These are phyloP conservation scores for Crematogaster levior DNA, from an alignment of 2,888 invertebrate species.

Conservation along the genomic window DNA sequence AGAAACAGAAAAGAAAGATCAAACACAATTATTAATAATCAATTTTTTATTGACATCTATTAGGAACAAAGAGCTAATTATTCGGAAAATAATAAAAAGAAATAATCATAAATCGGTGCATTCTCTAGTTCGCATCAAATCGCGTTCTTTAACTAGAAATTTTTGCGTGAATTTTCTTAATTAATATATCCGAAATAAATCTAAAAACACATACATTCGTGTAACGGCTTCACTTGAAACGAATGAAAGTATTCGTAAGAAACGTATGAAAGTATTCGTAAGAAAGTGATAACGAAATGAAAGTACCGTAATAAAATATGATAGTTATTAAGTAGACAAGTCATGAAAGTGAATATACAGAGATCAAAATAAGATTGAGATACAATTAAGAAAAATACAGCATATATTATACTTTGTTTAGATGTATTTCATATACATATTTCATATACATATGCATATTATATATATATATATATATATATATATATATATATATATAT, in stretches of 20 bases:
- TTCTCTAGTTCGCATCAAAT: background rate
- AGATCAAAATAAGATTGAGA: constrained; percentile 20
- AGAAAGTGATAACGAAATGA: constrained; percentile 78
- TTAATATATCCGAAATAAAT: background rate
- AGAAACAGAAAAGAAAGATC: background rate
- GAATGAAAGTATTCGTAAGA: constrained; percentile 81
- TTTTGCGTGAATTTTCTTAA: constrained; percentile 8
- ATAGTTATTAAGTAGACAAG: constrained; percentile 53
- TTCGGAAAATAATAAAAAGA: background rate
- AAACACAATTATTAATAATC: background rate
- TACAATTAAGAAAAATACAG: constrained; percentile 10
- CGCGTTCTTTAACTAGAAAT: background rate
- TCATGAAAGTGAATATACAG: constrained; percentile 27
- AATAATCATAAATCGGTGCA: background rate
- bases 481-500: constrained; percentile 49
- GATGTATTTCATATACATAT: constrained; percentile 40
- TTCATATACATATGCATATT: constrained; percentile 26
- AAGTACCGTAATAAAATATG: constrained; percentile 71
- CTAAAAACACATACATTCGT: background rate
- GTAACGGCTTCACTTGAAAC: constrained; percentile 62
- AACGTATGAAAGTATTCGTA: constrained; percentile 81
- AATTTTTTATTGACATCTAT: constrained; percentile 6
- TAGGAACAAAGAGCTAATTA: background rate
- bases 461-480: constrained; percentile 12
- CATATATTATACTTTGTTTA: constrained; percentile 62